A percentile compares a stretch with the other conserved stretches of the same genome.
phyloP scores from a whole-genome alignment of 1,140 invertebrate species.

The Acyrthosiphon pisum region DNA sequence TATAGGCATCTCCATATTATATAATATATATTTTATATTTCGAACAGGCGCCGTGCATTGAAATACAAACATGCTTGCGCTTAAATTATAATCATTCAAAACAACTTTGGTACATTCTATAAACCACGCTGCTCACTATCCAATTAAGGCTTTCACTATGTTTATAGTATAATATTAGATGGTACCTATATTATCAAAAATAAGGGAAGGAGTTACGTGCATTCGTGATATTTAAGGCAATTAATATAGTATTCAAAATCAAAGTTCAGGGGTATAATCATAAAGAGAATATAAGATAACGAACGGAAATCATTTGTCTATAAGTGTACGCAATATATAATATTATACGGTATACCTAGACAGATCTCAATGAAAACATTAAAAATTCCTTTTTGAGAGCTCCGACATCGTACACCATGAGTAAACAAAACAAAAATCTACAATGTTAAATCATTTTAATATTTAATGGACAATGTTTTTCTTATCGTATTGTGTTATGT shows the following conservation, averaged over 20 bases:
- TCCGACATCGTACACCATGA: background rate
- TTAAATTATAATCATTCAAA: background rate
- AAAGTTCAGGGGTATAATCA: background rate
- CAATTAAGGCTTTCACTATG: background rate
- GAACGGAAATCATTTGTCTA: background rate
- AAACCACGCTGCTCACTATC: background rate
- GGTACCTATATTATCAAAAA: background rate
- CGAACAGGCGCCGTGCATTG: background rate
- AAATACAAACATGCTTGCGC: background rate
- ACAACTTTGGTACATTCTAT: background rate
- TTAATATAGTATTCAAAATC: background rate
- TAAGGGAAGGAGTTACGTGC: background rate
- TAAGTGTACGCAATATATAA: background rate
- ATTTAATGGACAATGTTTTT: background rate
- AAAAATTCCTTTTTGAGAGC: background rate
- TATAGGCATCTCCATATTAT: no score
- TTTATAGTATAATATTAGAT: background rate
- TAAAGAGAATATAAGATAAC: constrained; percentile 13
- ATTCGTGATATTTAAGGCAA: background rate
- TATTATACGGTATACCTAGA: background rate
- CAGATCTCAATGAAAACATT: background rate
- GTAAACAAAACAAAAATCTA: background rate
- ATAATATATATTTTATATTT: background rate
- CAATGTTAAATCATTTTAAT: background rate
- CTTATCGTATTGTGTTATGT: background rate